Evolutionary conservation across 2,888 invertebrate genomes (phyloP), one percentile per base, ranked within the genome.

Genomic region (Platycheirus albimanus): DNA sequence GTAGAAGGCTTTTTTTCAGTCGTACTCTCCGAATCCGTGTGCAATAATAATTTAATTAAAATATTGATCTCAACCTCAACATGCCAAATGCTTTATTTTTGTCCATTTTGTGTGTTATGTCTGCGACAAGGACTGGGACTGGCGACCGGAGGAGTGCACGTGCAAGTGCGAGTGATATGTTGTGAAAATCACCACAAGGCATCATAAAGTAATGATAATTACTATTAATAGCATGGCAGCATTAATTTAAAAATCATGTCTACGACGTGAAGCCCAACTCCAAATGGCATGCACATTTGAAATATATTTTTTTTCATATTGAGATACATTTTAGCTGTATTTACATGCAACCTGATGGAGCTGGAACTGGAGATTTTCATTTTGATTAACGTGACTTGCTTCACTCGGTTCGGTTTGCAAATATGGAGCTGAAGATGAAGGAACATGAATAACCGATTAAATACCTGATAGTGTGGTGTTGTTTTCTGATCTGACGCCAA

Each of bases 21-120:
- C 5, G 13, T n/a, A 61, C 19, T 36, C 19, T 8, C n/a, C 13
- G 41, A 58, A 58, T 61, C 58, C 74, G 41, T 69, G 76, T 76
- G 76, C 69, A 76, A 76, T 69, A 61, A 76, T 77, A 77, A 77
- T 77, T 77, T 77, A 77, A 77, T 77, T 77, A 77, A 77, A 77
- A 63, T 63, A 70, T 77, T 77, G 52, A 70, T 77, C 70, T 70
- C 49, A 70, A 77, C 70, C 54, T 70, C 33, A 54, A 56, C 63
- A 63, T 69, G 75, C 52, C 58, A 67, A 51, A 49, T 33, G 24
- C 7, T 54, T 51, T 58, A 20, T 67, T 61, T 61, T 30, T 61
- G n/a, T 43, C 61, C n/a, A 45, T 45, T 61, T 58, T n/a, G 10
- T 3, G 20, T n/a, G n/a, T n/a, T n/a, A n/a, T n/a, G n/a, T n/a